A percentile compares a stretch with the other conserved stretches of the same genome.
These are phyloP conservation scores for Echinarachnius parma DNA, from an alignment of 53 echinoderm and acorn worm genomes.

Conservation along the genomic window DNA sequence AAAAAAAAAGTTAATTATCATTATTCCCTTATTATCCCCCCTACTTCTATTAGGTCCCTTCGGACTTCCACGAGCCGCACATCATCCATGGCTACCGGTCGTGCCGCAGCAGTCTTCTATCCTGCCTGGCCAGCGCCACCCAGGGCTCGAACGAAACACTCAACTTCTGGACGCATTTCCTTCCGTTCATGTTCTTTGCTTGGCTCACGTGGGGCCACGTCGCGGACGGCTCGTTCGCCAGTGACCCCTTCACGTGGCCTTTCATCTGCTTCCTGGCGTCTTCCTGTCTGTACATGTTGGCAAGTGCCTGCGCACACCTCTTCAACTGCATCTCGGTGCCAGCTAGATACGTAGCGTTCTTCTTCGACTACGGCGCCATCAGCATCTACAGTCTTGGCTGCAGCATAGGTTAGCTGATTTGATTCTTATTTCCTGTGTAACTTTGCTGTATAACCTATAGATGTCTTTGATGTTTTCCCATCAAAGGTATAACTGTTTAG, in stretches of 20 bases:
- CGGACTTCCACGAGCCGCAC: constrained; percentile 83
- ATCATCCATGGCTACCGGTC: constrained; percentile 85
- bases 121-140: constrained; percentile 81
- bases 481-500: no score
- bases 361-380: constrained; percentile 82
- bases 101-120: constrained; percentile 62
- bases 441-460: no score
- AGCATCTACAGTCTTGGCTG: constrained; percentile 83
- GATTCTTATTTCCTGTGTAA: neutral
- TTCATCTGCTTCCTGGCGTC: constrained; percentile 63
- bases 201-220: constrained; percentile 54
- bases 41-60: constrained; percentile 54
- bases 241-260: constrained; percentile 81
- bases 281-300: constrained; percentile 56
- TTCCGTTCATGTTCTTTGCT: constrained; percentile 53
- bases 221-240: constrained; percentile 38
- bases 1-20: no score
- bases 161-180: constrained; percentile 95
- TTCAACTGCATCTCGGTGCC: constrained; percentile 92
- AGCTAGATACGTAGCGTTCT: constrained; percentile 82
- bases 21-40: no score
- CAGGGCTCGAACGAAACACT: constrained; percentile 82
- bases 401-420: constrained; percentile 12
- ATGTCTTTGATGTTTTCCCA: no score
- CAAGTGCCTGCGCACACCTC: constrained; percentile 78